Evolutionary conservation across 2,888 invertebrate species (phyloP), one percentile per base, ranked within the genome.

Genomic region (Eulithis testata): DNA sequence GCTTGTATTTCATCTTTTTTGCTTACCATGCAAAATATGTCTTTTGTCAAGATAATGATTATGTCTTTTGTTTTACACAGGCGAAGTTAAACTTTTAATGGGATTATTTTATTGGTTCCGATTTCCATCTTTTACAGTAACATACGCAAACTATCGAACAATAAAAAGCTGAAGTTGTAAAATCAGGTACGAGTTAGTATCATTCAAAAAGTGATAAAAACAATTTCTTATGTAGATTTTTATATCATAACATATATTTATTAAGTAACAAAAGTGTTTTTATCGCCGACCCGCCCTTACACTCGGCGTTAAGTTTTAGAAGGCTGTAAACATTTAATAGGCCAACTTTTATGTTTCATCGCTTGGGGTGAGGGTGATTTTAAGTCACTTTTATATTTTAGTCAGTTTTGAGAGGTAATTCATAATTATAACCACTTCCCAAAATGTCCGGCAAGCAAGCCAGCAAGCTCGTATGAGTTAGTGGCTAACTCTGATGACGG

Each of bases 261-360:
- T 76, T 74, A 72, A 75, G 76, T 73, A 74, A 75, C 75, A 77
- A 79, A 77, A 78, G 74, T 73, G 70, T 77, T 79, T 80, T 82
- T 80, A 78, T 81, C 76, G 76, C 64, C 63, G 61, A 40, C 73
- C 71, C 73, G 74, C 76, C 73, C 73, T 73, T 66, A 70, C 69
- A 73, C 76, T 77, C 71, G 76, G 79, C 76, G 76, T 75, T 73
- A 80, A 81, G 78, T 82, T 85, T 79, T 81, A 81, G 80, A 75
- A 77, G 76, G 77, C 67, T 84, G 87, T 90, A 90, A 91, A 91
- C 84, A 81, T 88, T 91, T 91, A 89, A 91, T 90, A 84, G 91
- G 89, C 85, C 86, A 86, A 87, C 81, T 88, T 88, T 88, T 86
- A 87, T 86, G 87, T 87, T 78, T 78, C 77, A 77, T 76, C 76